These are phyloP conservation scores for Oncopeltus fasciatus DNA, from an alignment of 1,140 invertebrate species.

Conservation along the genomic window DNA sequence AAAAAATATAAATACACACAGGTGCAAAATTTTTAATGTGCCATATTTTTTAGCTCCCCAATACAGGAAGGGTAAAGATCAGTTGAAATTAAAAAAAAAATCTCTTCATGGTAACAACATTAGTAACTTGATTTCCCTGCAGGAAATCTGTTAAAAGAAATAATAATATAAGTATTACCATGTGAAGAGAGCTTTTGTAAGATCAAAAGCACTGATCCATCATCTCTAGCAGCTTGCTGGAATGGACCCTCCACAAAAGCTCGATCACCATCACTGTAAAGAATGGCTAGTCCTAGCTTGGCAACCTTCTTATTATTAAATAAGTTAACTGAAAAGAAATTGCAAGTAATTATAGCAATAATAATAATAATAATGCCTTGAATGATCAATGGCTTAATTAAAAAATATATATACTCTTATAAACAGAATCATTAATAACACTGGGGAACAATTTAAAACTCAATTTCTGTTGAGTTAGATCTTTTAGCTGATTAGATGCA, in stretches of 20 bases:
- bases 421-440: neutral
- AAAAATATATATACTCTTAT: neutral
- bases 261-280: slow-evolving; percentile 8
- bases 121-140: too few species aligned
- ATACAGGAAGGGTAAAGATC: neutral
- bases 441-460: too few species aligned
- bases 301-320: neutral
- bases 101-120: neutral
- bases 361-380: neutral
- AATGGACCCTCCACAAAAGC: slow-evolving; percentile 12
- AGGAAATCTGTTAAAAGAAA: too few species aligned
- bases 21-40: neutral
- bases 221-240: neutral
- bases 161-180: slow-evolving; percentile 1
- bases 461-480: too few species aligned
- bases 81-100: neutral
- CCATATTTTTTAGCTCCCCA: neutral
- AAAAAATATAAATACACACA: neutral
- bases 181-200: slow-evolving; percentile 3
- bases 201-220: neutral
- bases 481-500: neutral
- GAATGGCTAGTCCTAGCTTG: slow-evolving; percentile 7
- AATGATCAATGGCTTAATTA: neutral
- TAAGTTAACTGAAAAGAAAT: neutral
- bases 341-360: neutral